Evolutionary conservation across 2,113 vertebrate species (phyloP), one percentile per base, ranked within the genome.

Genomic region (Rallus limicola): DNA sequence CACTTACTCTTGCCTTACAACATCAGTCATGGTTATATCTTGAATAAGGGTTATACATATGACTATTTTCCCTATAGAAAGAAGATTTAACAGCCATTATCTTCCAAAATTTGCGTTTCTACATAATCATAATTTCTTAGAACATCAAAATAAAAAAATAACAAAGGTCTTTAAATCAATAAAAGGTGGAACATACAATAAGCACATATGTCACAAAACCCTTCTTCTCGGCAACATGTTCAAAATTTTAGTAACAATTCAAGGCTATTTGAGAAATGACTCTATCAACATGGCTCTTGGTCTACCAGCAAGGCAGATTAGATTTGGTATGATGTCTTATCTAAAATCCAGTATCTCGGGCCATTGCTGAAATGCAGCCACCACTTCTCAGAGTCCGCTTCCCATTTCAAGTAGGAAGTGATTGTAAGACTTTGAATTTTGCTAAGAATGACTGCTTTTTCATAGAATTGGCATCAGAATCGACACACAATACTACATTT

Each of bases 151-250:
- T 23, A 75, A 92, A 36, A 4, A 52, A 69, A 87, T 9, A 77
- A 2, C 14, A 58, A 65, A 36, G n/a, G 58, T 33, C 19, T 84
- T 91, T 40, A 70, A 34, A 55, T 67, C 31, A 70, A 77, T 48
- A 74, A 80, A 82, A 38, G 16, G 14, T 34, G 20, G 9, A 38
- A 50, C 16, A 88, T 42, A 53, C 9, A 76, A 70, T 6, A 3
- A 82, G 18, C 20, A 28, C 0, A 0, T 1, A 0, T 15, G 2
- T 40, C 6, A 5, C 5, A 11, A 89, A 86, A 23, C 1, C 10
- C 6, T 29, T 65, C 34, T 48, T 60, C 6, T 71, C 26, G 28
- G 26, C 3, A n/a, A 50, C 4, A 9, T 26, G 59, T 87, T 11
- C 23, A 71, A 71, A 63, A 75, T 21, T 84, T 64, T 56, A 84